Evolutionary conservation across 2,888 invertebrate species (phyloP).

Genomic region (Lithodes maja): DNA sequence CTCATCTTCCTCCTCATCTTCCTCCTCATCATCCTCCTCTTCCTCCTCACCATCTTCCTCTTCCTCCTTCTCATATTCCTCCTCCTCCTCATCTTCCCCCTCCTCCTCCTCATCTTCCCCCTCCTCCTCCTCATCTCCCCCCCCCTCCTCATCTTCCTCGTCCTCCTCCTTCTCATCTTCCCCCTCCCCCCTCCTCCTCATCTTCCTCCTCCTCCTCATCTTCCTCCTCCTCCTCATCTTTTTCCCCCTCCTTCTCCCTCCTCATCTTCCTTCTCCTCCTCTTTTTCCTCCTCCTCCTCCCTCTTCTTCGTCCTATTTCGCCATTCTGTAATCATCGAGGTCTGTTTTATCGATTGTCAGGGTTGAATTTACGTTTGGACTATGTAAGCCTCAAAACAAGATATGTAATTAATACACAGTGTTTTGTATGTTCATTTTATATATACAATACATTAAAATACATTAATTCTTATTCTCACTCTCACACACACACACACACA

Average conservation of each 20-base stretch:
- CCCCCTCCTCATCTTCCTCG: background rate
- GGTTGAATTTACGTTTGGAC: no score
- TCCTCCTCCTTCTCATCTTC: background rate
- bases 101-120: background rate
- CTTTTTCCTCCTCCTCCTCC: slow-evolving; percentile 3
- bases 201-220: slow-evolving; percentile 4
- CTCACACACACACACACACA: no score
- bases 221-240: background rate
- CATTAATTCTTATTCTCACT: no score
- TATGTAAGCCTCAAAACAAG: no score
- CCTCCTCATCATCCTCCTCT: background rate
- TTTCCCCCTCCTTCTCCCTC: background rate
- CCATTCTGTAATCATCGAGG: background rate
- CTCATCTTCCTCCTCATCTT: slow-evolving; percentile 2
- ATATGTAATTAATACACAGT: no score
- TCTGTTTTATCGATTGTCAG: no score
- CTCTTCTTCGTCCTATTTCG: background rate
- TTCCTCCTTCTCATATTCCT: background rate
- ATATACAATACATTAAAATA: no score
- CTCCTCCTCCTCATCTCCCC: background rate
- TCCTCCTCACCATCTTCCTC: background rate
- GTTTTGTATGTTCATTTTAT: no score
- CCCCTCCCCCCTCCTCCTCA: background rate
- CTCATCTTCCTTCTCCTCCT: background rate
- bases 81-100: background rate